Base-by-base conservation (phyloP, 2,113 vertebrate genomes). In the Coreoperca whiteheadi region DNA sequence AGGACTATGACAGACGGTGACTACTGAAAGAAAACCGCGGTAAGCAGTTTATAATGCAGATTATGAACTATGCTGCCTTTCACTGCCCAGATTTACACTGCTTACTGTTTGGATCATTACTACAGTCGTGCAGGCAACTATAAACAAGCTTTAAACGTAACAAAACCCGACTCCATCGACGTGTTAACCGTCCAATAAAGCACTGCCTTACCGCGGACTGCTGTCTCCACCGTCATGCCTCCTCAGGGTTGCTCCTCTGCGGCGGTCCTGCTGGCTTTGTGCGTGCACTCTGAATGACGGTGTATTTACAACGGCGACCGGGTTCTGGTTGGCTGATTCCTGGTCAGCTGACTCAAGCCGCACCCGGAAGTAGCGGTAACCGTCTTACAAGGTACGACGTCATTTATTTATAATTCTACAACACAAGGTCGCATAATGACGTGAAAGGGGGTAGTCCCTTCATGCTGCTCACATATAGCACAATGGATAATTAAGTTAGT, bases 261-360 rank as follows among this genome's bases (percentile, higher is more conserved):
- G 20, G 11, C 16, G 1, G 6, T 25, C 5, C 30, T 20, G 37
- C 23, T 6, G 14, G 8, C 2, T 18, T 23, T 51, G 4, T n/a
- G 10, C 68, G 25, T 0, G 43, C 54, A 18, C 20, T 18, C 51
- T 15, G 6, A 37, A 21, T 18, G 4, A 21, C 28, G 2, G 12
- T 74, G 74, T 89, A 89, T 91, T 90, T 79, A 88, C 89, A 82
- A 30, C 65, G 8, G 32, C 0, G 8, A 1, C 0, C 23, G 16
- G 20, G 54, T 70, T 65, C 69, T 89, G 87, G 91, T 92, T 95
- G 92, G 93, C 56, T 68, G 53, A 0, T 18, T 1, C 30, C 0
- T 8, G 39, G 86, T 91, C 93, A 94, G 82, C 85, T 92, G 94
- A 92, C 88, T n/a, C 3, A 0, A 5, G 32, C 7, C 1, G 4